Percentiles rank a stretch among this genome's conserved stretches.
Evolutionary conservation across 1,140 invertebrate genomes (phyloP).

Genomic region (Gryon sp.): DNA sequence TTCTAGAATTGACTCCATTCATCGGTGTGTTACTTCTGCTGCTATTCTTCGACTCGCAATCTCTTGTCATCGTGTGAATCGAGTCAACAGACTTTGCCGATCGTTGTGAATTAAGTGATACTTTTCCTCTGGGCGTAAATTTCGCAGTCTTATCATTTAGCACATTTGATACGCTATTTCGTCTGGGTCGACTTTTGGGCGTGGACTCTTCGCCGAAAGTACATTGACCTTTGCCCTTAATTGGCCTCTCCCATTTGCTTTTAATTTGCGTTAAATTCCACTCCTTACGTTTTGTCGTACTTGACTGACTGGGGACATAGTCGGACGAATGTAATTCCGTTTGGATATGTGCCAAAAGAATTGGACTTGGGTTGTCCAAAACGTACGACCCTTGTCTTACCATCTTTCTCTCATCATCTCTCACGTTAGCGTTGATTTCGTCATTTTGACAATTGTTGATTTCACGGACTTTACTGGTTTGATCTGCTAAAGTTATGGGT

Average conservation of each 20-base stretch:
- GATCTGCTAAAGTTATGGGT: constrained; percentile 68
- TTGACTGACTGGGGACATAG: constrained; percentile 78
- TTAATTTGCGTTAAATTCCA: constrained; percentile 77
- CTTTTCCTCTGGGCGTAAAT: constrained; percentile 37
- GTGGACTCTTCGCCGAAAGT: constrained; percentile 6
- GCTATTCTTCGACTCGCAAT: constrained; percentile 31
- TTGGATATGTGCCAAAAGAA: constrained; percentile 81
- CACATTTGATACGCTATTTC: constrained; percentile 47
- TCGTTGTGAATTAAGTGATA: constrained; percentile 35
- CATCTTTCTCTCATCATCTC: too few relatives aligned
- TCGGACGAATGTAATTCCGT: constrained; percentile 73
- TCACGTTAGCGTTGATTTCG: too few relatives aligned
- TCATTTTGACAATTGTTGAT: too few relatives aligned
- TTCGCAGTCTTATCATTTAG: constrained; percentile 48
- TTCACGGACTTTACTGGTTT: too few relatives aligned
- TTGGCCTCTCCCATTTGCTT: constrained; percentile 66
- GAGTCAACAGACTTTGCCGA: constrained; percentile 69
- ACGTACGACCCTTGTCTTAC: constrained; percentile 83
- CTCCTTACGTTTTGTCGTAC: constrained; percentile 77
- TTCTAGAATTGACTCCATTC: constrained; percentile 37
- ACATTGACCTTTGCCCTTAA: constrained; percentile 35
- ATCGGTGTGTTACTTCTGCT: constrained; percentile 34
- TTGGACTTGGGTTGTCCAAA: constrained; percentile 82
- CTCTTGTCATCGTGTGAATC: constrained; percentile 69
- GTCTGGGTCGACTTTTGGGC: constrained; percentile 38